Base-by-base conservation (phyloP, 2,113 vertebrate species). In the Galbula dea region DNA sequence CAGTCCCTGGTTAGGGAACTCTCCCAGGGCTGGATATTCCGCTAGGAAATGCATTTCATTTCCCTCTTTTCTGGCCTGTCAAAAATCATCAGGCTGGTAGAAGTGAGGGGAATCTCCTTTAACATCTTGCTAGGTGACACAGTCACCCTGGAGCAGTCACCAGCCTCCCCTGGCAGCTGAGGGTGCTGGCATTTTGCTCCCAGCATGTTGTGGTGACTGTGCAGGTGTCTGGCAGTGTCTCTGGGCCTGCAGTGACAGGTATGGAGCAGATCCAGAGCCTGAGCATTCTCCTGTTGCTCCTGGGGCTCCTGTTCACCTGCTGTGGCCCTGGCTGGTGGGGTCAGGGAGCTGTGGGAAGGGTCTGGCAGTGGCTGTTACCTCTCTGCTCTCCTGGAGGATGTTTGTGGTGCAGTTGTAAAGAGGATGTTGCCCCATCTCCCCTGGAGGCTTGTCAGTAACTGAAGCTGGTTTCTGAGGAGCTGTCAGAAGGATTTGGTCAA, bases 1-100 rank as follows among this genome's bases (percentile, higher is more conserved):
- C 0, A 0, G 6, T 39, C 37, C n/a, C 2, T 0, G 39, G 17
- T 54, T 59, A 37, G 29, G 73, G 55, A 81, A 13, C n/a, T 43
- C 3, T 43, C 39, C 15, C 32, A 24, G 32, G 55, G 5, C 19
- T 87, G 43, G 12, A 15, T 79, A 89, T 92, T 83, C 81, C 67
- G 55, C 15, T 68, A 72, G 77, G 81, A 90, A 96, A 43, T 45
- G 15, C 36, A 61, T 75, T 72, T 29, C 57, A 67, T 57, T 57
- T 58, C 10, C 13, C 19, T 30, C 4, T 43, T 68, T 78, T 29
- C 30, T 79, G 15, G 36, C 45, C 34, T 74, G 19, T 39, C 66
- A 84, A 26, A 90, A 74, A 22, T 32, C 27, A 11, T 27, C 51
- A 57, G 10, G 24, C 18, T 78, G 52, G 9, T 82, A 34, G 26